Base-by-base conservation (phyloP, 2,113 vertebrate genomes). In the Toxotes chatareus region DNA sequence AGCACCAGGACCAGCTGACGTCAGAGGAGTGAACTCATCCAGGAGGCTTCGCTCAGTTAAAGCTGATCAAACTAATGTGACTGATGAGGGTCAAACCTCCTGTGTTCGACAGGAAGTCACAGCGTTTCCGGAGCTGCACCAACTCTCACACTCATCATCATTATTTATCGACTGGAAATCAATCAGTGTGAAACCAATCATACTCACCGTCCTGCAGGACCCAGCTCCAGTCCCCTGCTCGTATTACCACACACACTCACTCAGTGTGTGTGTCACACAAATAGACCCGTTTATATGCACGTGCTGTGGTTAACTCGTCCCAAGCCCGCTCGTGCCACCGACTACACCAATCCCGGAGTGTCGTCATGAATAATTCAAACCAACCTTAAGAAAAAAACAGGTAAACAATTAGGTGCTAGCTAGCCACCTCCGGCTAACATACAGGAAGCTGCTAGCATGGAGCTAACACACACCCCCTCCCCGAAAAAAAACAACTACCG, bases 391-490 rank as follows among this genome's bases (percentile, higher is more conserved):
- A 4, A 7, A 44, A 67, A 31, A 60, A 21, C 38, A 82, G 56
- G 81, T 70, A 80, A 80, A 82, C 73, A 83, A 70, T 83, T 92
- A 91, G 91, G 85, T 83, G 10, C 42, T 14, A 40, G 49, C 57
- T 87, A 91, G 82, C 87, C 61, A 7, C 74, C 7, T 47, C 36
- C 7, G 4, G 82, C 76, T 65, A 86, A 82, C 82, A 56, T 31
- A 38, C 82, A 76, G 77, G 82, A 66, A 88, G 82, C 62, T 23
- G 40, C 27, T 71, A 68, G 47, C 74, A 11, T 10, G 21, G 1
- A 60, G 82, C 82, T 82, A 84, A 47, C 83, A 16, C 67, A n/a
- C 65, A 23, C 65, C 40, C 44, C 31, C 61, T 34, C 38, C 68
- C 55, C 14, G 7, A 64, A 77, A 17, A 44, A 13, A 49, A 44